Evolutionary conservation across 2,113 vertebrate genomes (phyloP).

Genomic region (Ancistrus triradiatus): DNA sequence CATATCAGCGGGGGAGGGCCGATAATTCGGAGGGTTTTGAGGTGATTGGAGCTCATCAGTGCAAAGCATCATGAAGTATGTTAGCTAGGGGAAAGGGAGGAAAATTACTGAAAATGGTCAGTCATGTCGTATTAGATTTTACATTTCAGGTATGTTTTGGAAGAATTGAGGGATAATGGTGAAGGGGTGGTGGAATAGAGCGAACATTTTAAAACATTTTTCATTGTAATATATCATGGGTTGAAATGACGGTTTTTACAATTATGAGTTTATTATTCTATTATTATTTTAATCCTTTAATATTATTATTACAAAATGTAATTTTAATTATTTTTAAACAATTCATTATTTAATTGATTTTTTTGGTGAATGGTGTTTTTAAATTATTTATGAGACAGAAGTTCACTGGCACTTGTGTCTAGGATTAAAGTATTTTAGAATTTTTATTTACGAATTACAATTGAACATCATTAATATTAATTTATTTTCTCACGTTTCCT

Average conservation of each 20-base stretch:
- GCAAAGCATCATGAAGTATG: slow-evolving; percentile 29
- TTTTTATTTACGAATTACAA: slow-evolving; percentile 72
- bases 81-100: neutral
- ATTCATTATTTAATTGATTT: slow-evolving; percentile 50
- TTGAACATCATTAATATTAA: slow-evolving; percentile 63
- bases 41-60: slow-evolving; percentile 26
- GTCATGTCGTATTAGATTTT: slow-evolving; percentile 45
- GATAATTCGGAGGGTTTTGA: slow-evolving; percentile 12
- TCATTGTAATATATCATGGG: slow-evolving; percentile 72
- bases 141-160: slow-evolving; percentile 32
- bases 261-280: slow-evolving; percentile 36
- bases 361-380: slow-evolving; percentile 49
- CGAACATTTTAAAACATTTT: slow-evolving; percentile 69
- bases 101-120: slow-evolving; percentile 39
- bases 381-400: slow-evolving; percentile 61
- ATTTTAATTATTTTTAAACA: slow-evolving; percentile 57
- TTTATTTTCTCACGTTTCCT: slow-evolving; percentile 79
- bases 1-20: slow-evolving; percentile 28
- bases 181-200: slow-evolving; percentile 49
- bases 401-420: slow-evolving; percentile 58
- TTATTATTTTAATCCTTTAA: slow-evolving; percentile 27
- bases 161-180: slow-evolving; percentile 15
- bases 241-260: slow-evolving; percentile 57
- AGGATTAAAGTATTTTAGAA: slow-evolving; percentile 70
- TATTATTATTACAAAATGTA: slow-evolving; percentile 30